Evolutionary conservation across 1,140 invertebrate species (phyloP).

Genomic region (Lepidotrigona ventralis): DNA sequence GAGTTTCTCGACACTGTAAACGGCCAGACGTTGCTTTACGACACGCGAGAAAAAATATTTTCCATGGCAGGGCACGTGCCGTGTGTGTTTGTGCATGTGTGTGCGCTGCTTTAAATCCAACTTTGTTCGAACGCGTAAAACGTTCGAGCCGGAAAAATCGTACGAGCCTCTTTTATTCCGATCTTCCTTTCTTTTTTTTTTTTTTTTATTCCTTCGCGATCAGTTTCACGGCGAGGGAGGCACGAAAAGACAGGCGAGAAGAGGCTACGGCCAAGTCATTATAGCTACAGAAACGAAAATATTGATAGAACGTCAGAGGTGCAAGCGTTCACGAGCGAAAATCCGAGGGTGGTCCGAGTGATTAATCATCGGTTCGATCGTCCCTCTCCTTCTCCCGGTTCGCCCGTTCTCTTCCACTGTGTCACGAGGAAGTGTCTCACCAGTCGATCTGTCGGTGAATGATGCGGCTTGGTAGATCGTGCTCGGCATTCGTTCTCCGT

Average conservation of each 20-base stretch:
- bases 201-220: neutral
- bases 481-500: conserved; percentile 22
- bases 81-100: too few relatives aligned
- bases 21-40: neutral
- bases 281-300: conserved; percentile 30
- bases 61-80: too few relatives aligned
- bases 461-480: conserved; percentile 35
- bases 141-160: neutral
- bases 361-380: conserved; percentile 42
- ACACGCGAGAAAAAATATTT: conserved; percentile 2
- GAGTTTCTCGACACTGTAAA: neutral
- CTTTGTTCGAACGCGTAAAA: neutral
- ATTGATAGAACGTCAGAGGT: conserved; percentile 34
- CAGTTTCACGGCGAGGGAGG: neutral
- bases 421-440: conserved; percentile 30
- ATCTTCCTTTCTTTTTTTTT: neutral
- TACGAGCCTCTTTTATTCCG: neutral
- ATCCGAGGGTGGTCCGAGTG: conserved; percentile 29
- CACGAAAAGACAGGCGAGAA: neutral
- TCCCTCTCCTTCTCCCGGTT: neutral
- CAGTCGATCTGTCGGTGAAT: conserved; percentile 40
- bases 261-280: conserved; percentile 4
- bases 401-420: neutral
- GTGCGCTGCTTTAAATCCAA: neutral
- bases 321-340: conserved; percentile 37